These are phyloP conservation scores for Onychorhynchus coronatus DNA, from an alignment of 2,113 vertebrate genomes.

Conservation along the genomic window DNA sequence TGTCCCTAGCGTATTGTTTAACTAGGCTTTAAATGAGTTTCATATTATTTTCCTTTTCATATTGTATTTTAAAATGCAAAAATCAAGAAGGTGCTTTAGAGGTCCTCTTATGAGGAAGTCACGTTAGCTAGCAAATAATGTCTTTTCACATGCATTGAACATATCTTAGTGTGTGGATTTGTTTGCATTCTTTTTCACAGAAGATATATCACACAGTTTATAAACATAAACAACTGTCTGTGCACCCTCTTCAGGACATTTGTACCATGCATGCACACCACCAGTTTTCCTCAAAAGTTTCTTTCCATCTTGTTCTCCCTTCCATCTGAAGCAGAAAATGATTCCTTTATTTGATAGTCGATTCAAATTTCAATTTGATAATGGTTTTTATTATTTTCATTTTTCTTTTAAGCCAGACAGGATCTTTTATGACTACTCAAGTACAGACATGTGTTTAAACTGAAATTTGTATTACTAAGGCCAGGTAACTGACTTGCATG, in stretches of 20 bases:
- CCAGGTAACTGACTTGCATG: not conserved
- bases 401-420: not conserved
- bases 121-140: not conserved
- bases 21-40: not conserved
- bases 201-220: not conserved
- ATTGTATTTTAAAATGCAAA: not conserved
- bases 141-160: not conserved
- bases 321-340: not conserved
- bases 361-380: not conserved
- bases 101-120: not conserved
- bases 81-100: not conserved
- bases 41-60: not conserved
- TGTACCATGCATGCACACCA: not conserved
- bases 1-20: not conserved
- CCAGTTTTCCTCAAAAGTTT: not conserved
- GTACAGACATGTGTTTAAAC: not conserved
- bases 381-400: not conserved
- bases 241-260: not conserved
- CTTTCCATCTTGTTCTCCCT: not conserved
- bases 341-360: not conserved
- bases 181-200: not conserved
- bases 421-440: not conserved
- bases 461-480: not conserved
- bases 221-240: not conserved
- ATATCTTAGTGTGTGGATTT: not conserved